Percentiles rank a stretch among this genome's conserved stretches.
Conservation (phyloP, 2,797 vertebrate genomes). For the Danio kyathit region DNA sequence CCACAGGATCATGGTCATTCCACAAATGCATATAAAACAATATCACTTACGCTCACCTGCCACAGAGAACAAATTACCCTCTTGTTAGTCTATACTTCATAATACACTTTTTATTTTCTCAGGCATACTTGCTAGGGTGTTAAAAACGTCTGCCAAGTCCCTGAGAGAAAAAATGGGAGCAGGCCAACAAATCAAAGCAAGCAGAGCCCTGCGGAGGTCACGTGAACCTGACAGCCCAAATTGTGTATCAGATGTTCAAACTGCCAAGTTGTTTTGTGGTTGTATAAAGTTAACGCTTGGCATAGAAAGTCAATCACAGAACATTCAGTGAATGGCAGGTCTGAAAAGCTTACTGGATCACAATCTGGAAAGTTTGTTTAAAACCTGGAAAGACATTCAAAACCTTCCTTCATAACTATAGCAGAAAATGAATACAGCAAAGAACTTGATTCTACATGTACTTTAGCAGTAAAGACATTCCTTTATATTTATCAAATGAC, state of each 20-base stretch:
- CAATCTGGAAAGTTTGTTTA: constrained; percentile 6
- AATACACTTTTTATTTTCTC: not conserved
- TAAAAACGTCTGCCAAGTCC: constrained; percentile 27
- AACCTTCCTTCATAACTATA: not conserved
- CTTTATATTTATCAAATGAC: not conserved
- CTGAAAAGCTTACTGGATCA: constrained; percentile 22
- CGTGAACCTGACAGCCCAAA: not conserved
- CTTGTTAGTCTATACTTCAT: not conserved
- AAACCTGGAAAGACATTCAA: not conserved
- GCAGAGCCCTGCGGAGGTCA: constrained; percentile 19
- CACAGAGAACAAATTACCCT: constrained; percentile 16
- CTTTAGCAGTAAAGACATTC: not conserved
- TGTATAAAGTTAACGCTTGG: not conserved
- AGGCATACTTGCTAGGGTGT: constrained; percentile 13
- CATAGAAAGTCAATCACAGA: constrained; percentile 24
- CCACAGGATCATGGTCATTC: not conserved
- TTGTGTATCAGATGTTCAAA: constrained; percentile 9
- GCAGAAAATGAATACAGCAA: not conserved
- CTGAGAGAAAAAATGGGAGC: constrained; percentile 10
- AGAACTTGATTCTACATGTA: not conserved
- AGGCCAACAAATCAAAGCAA: constrained; percentile 17
- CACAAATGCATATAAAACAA: constrained; percentile 6
- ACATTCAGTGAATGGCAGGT: constrained; percentile 24
- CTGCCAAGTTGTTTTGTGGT: constrained; percentile 30
- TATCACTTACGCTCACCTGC: not conserved